phyloP scores from a whole-genome alignment of 2,888 invertebrate genomes.

The Tryphoninae sp. region DNA sequence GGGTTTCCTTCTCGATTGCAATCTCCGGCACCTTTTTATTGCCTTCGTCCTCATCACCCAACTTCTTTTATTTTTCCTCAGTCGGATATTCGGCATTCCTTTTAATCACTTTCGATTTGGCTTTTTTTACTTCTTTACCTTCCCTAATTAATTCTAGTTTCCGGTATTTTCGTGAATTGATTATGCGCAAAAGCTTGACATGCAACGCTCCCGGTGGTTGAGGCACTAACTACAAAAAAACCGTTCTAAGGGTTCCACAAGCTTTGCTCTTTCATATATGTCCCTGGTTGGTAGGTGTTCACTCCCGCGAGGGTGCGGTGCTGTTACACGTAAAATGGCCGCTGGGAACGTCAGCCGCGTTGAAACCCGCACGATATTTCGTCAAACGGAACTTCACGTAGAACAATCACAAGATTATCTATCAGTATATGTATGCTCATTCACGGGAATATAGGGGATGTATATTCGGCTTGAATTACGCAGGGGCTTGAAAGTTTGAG shows the following conservation, averaged over 20 bases:
- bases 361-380: background rate
- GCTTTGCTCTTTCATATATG: too few relatives aligned
- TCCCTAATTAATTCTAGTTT: background rate
- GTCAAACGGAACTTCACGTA: background rate
- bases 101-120: conserved; percentile 54
- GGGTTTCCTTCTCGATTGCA: conserved; percentile 47
- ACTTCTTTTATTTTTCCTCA: background rate
- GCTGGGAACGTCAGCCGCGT: background rate
- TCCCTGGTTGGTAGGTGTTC: too few relatives aligned
- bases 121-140: conserved; percentile 42
- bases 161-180: background rate
- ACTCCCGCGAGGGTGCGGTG: too few relatives aligned
- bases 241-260: too few relatives aligned
- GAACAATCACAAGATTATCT: background rate
- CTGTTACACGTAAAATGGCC: background rate
- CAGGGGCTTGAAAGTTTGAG: background rate
- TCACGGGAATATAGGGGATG: background rate
- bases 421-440: background rate
- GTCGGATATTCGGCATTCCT: background rate
- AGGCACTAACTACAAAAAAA: too few relatives aligned
- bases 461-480: background rate
- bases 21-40: conserved; percentile 43
- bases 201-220: too few relatives aligned
- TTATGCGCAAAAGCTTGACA: background rate
- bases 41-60: conserved; percentile 19